phyloP scores from a whole-genome alignment of 2,113 vertebrate genomes.

The Urocynchramus pylzowi region DNA sequence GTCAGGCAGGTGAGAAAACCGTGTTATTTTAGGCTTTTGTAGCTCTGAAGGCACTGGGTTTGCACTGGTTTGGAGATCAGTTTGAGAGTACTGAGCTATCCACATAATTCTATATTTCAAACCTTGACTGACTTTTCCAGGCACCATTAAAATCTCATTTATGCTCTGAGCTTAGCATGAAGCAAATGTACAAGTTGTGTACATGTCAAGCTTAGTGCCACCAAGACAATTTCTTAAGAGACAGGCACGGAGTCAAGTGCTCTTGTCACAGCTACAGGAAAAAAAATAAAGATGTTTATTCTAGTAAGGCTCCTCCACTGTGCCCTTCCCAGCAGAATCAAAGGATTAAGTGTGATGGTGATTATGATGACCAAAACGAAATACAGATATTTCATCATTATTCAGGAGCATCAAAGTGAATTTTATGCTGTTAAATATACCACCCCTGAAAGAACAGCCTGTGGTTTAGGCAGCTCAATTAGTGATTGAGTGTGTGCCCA shows the following conservation, averaged over 20 bases:
- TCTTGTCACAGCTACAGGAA: not conserved
- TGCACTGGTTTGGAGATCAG: not conserved
- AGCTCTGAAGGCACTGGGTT: not conserved
- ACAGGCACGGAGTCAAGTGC: not conserved
- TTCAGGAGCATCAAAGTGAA: not conserved
- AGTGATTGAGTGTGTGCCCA: not conserved
- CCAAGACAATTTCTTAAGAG: not conserved
- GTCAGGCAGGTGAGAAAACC: not conserved
- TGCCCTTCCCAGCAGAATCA: not conserved
- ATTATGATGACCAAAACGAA: not conserved
- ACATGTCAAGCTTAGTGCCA: not conserved
- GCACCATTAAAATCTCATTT: slow-evolving; percentile 4
- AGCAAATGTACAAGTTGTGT: not conserved
- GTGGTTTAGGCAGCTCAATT: not conserved
- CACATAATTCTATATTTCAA: not conserved
- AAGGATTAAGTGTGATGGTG: not conserved
- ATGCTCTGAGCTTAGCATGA: not conserved
- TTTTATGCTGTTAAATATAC: not conserved
- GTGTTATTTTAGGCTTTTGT: not conserved
- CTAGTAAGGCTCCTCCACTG: not conserved
- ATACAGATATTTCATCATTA: not conserved
- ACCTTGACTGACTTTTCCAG: slow-evolving; percentile 18
- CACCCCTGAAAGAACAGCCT: not conserved
- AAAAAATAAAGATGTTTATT: not conserved
- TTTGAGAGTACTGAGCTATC: not conserved